Conservation (phyloP, 2,113 vertebrate species). For the Zapus hudsonius region DNA sequence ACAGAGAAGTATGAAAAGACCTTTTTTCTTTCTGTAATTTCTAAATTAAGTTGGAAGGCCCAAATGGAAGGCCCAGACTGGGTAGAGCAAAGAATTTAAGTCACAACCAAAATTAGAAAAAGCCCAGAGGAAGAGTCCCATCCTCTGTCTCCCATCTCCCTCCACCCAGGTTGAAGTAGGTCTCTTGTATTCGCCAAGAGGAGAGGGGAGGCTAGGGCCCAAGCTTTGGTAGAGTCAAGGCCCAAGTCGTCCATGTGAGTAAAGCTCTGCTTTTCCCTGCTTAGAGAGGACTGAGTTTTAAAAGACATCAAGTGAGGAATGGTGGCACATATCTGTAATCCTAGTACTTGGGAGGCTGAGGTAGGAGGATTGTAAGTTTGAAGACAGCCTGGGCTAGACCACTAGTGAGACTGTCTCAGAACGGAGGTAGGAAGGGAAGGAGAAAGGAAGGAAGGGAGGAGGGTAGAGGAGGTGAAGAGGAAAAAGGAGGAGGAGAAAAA, state of each 20-base stretch:
- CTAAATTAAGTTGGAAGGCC: neutral
- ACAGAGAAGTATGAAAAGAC: neutral
- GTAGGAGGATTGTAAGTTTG: too few species aligned
- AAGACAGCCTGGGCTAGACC: too few species aligned
- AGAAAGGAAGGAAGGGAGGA: too few species aligned
- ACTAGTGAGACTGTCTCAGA: neutral
- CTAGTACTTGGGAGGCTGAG: too few species aligned
- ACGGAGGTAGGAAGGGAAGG: too few species aligned
- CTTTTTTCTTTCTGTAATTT: neutral
- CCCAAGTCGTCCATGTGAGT: neutral
- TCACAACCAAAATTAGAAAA: neutral
- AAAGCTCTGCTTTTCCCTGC: neutral
- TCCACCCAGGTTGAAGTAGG: neutral
- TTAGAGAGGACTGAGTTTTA: neutral
- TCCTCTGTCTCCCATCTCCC: neutral
- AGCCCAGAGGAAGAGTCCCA: neutral
- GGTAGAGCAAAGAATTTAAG: neutral
- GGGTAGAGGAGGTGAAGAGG: too few species aligned
- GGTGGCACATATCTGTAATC: too few species aligned
- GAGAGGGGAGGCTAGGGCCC: neutral
- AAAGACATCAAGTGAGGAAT: neutral
- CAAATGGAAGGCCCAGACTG: neutral
- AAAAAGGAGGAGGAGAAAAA: too few species aligned
- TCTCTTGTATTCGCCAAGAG: neutral
- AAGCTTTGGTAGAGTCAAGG: too few species aligned